Evolutionary conservation across 2,113 vertebrate genomes (phyloP).

Genomic region (Xenus cinereus): DNA sequence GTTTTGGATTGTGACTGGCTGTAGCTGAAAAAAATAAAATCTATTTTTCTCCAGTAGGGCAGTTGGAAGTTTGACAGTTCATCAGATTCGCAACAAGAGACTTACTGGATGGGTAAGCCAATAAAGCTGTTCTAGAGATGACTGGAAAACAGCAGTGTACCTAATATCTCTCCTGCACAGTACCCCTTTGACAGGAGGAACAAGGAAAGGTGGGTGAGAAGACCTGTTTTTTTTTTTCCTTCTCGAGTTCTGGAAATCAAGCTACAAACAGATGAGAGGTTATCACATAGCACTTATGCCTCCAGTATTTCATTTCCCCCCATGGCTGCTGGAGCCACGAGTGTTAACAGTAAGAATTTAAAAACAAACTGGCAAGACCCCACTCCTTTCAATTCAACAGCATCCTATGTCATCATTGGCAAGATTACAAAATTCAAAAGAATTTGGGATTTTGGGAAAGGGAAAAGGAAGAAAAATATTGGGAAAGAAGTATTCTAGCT

Average conservation of each 20-base stretch:
- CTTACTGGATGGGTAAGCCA: not conserved
- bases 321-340: not conserved
- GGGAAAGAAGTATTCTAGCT: not conserved
- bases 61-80: conserved; percentile 3
- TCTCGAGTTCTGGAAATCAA: not conserved
- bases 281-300: not conserved
- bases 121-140: not conserved
- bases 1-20: not conserved
- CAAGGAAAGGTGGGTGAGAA: not conserved
- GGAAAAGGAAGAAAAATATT: not conserved
- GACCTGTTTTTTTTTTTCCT: not conserved
- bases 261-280: not conserved
- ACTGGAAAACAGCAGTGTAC: not conserved
- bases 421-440: not conserved
- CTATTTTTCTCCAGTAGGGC: not conserved
- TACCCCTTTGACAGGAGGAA: not conserved
- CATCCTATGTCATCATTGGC: not conserved
- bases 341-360: not conserved
- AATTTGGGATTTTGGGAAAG: not conserved
- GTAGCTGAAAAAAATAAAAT: not conserved
- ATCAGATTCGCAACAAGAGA: not conserved
- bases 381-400: not conserved
- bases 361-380: not conserved
- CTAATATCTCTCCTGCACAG: not conserved
- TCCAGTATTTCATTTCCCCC: not conserved